These are phyloP conservation scores for Phenganax stokvisi DNA, from an alignment of 92 coral and sea anemone genomes.

Conservation along the genomic window DNA sequence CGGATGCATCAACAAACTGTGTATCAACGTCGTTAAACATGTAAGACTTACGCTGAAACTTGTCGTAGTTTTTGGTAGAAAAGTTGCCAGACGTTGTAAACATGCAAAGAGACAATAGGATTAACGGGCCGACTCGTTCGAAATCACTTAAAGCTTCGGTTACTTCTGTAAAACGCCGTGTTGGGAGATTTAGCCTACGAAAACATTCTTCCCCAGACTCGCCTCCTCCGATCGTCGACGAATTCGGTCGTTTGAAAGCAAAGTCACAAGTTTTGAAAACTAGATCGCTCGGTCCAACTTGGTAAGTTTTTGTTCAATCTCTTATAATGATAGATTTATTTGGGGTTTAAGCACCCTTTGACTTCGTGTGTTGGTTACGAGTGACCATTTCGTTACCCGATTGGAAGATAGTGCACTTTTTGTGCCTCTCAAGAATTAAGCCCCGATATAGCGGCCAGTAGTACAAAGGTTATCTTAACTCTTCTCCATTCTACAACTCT, in stretches of 20 bases:
- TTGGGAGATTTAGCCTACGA: conserved; percentile 19
- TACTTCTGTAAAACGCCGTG: conserved; percentile 30
- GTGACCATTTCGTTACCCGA: too few species aligned
- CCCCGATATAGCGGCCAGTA: too few species aligned
- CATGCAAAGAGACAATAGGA: conserved; percentile 37
- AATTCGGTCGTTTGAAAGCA: not conserved
- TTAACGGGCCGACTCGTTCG: conserved; percentile 19
- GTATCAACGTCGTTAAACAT: not conserved
- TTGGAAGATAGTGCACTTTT: too few species aligned
- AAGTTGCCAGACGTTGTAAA: not conserved
- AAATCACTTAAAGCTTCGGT: conserved; percentile 18
- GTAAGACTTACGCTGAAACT: not conserved
- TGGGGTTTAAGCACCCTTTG: too few species aligned
- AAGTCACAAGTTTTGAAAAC: not conserved
- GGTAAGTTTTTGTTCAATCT: not conserved
- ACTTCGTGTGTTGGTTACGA: too few species aligned
- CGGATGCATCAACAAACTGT: conserved; percentile 21
- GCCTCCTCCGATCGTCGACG: not conserved
- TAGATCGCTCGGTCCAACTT: conserved; percentile 7
- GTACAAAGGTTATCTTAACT: too few species aligned
- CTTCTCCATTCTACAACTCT: too few species aligned
- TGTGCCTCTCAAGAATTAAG: too few species aligned
- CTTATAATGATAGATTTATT: too few species aligned
- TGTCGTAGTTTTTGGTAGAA: not conserved
- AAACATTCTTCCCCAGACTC: conserved; percentile 13